Conservation (phyloP, 2,113 vertebrate genomes). For the Equus quagga region DNA sequence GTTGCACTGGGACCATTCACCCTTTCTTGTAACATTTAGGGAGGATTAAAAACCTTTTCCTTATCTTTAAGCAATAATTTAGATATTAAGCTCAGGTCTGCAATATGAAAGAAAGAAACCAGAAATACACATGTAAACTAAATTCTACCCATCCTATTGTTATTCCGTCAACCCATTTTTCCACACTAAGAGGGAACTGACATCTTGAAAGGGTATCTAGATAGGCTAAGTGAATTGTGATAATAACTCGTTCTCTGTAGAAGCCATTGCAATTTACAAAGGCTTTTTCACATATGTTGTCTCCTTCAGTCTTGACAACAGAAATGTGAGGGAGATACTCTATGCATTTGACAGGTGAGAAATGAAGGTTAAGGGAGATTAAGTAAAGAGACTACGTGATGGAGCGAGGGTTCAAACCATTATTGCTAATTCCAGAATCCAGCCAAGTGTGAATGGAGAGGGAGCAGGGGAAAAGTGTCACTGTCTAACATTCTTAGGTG, state of each 20-base stretch:
- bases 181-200: conserved; percentile 34
- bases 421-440: not conserved
- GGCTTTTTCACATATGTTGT: not conserved
- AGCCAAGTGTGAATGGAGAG: not conserved
- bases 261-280: conserved; percentile 43
- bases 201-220: not conserved
- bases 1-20: not conserved
- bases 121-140: not conserved
- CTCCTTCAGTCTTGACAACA: conserved; percentile 12
- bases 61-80: conserved; percentile 77
- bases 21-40: conserved; percentile 60
- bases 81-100: conserved; percentile 55
- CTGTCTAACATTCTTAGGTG: not conserved
- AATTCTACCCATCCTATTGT: not conserved
- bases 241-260: conserved; percentile 4
- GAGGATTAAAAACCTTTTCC: conserved; percentile 54
- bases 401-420: not conserved
- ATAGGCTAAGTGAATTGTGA: conserved; percentile 1
- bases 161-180: not conserved
- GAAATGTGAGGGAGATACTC: conserved; percentile 23
- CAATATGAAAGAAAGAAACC: conserved; percentile 34
- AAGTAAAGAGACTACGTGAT: not conserved
- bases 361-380: conserved; percentile 38
- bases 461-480: not conserved
- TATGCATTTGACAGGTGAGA: conserved; percentile 59